Evolutionary conservation across 2,888 invertebrate species (phyloP).

Genomic region (Embidobia sp.): DNA sequence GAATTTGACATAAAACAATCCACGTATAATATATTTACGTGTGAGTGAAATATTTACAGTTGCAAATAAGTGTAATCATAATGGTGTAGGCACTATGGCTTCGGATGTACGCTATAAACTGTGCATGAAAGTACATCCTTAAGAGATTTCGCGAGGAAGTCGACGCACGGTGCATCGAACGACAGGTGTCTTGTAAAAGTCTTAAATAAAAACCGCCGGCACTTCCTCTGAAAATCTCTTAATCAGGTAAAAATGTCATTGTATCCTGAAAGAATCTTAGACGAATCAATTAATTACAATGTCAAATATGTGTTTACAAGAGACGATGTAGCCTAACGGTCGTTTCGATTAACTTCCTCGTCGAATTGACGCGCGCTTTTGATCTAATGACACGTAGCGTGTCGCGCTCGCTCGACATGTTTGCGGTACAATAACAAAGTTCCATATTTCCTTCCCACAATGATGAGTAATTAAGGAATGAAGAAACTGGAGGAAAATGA

Average conservation of each 20-base stretch:
- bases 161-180: conserved; percentile 42
- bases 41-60: conserved; percentile 80
- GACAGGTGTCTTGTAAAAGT: conserved; percentile 32
- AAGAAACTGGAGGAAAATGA: conserved; percentile 20
- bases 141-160: conserved; percentile 75
- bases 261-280: conserved; percentile 77
- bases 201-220: conserved; percentile 53
- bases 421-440: conserved; percentile 37
- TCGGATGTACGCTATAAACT: conserved; percentile 81
- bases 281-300: conserved; percentile 73
- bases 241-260: conserved; percentile 77
- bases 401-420: conserved; percentile 33
- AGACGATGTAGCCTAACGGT: conserved; percentile 73
- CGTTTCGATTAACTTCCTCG: conserved; percentile 55
- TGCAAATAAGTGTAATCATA: conserved; percentile 79
- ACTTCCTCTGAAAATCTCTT: conserved; percentile 73
- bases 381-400: conserved; percentile 27
- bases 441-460: conserved; percentile 28
- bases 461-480: conserved; percentile 18
- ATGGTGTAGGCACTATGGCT: conserved; percentile 82
- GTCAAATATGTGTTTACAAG: conserved; percentile 76
- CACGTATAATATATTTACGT: conserved; percentile 69
- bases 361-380: conserved; percentile 72
- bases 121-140: conserved; percentile 80
- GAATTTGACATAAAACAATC: conserved; percentile 61